These are phyloP conservation scores for Ceratoteleas bidentatus DNA, from an alignment of 1,140 invertebrate genomes.

Conservation along the genomic window DNA sequence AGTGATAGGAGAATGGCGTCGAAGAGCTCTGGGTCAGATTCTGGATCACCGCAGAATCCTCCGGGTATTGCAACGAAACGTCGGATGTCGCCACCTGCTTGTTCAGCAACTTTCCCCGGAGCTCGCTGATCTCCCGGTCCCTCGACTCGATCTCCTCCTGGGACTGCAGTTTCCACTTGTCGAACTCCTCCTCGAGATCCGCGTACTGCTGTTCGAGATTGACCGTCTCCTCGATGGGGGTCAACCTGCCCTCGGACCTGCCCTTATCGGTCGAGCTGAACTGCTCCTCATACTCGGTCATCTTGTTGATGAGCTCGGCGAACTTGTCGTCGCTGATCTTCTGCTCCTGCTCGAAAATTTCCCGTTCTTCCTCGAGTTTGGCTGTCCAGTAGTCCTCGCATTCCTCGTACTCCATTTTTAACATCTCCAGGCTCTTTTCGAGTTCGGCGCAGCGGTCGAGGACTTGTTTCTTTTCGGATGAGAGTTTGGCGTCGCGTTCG, in stretches of 20 bases:
- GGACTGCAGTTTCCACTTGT: slow-evolving; percentile 80
- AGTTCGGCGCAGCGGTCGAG: slow-evolving; percentile 84
- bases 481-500: slow-evolving; percentile 70
- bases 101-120: slow-evolving; percentile 80
- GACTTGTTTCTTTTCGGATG: slow-evolving; percentile 79
- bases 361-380: slow-evolving; percentile 90
- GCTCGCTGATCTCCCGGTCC: slow-evolving; percentile 82
- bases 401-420: slow-evolving; percentile 89
- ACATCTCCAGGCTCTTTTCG: slow-evolving; percentile 87
- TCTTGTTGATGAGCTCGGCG: slow-evolving; percentile 86
- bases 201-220: slow-evolving; percentile 88
- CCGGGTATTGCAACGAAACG: slow-evolving; percentile 71
- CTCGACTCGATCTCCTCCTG: slow-evolving; percentile 79
- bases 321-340: slow-evolving; percentile 89
- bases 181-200: slow-evolving; percentile 87
- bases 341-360: slow-evolving; percentile 88
- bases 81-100: slow-evolving; percentile 52
- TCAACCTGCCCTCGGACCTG: slow-evolving; percentile 82
- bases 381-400: slow-evolving; percentile 92
- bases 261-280: slow-evolving; percentile 81
- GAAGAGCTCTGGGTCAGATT: slow-evolving; percentile 41
- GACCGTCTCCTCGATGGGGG: slow-evolving; percentile 88
- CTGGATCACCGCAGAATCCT: slow-evolving; percentile 57
- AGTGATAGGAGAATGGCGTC: slow-evolving; percentile 58
- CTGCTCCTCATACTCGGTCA: slow-evolving; percentile 90